Percentiles rank a stretch among this genome's conserved stretches.
Conservation (phyloP, 2,888 invertebrate genomes). For the Cataglyphis rosenhaueri region DNA sequence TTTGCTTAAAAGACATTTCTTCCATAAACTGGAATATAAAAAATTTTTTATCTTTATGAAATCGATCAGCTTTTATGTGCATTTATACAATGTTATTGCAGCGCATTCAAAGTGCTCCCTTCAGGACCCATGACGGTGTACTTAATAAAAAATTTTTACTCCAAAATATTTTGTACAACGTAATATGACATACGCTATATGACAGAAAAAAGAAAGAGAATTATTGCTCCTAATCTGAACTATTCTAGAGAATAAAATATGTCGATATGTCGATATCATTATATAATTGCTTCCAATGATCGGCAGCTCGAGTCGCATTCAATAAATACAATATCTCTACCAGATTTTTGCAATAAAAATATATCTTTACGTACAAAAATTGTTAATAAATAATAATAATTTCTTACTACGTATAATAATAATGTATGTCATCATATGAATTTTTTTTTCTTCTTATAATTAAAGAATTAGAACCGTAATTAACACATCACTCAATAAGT, state of each 20-base stretch:
- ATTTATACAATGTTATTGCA: not conserved
- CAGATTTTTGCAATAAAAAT: not conserved
- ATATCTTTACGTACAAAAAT: not conserved
- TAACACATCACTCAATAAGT: too few relatives aligned
- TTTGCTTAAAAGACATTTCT: not conserved
- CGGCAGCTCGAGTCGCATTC: not conserved
- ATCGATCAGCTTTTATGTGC: slow-evolving; percentile 1
- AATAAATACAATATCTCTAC: not conserved
- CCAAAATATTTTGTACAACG: not conserved
- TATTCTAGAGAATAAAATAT: slow-evolving; percentile 3
- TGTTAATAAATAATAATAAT: too few relatives aligned
- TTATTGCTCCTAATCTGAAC: slow-evolving; percentile 30
- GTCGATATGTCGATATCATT: not conserved
- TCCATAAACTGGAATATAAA: not conserved
- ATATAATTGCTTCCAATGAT: slow-evolving; percentile 3
- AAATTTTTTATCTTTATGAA: not conserved
- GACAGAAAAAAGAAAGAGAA: not conserved
- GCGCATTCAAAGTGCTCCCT: not conserved
- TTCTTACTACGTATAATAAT: not conserved
- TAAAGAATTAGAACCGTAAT: not conserved
- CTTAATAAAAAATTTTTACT: not conserved
- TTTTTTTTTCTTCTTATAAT: not conserved
- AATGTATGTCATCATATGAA: not conserved
- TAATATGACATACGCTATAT: not conserved
- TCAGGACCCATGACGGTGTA: not conserved